phyloP scores from a whole-genome alignment of 1,140 invertebrate genomes.

The Cyrtorhinus lividipennis region DNA sequence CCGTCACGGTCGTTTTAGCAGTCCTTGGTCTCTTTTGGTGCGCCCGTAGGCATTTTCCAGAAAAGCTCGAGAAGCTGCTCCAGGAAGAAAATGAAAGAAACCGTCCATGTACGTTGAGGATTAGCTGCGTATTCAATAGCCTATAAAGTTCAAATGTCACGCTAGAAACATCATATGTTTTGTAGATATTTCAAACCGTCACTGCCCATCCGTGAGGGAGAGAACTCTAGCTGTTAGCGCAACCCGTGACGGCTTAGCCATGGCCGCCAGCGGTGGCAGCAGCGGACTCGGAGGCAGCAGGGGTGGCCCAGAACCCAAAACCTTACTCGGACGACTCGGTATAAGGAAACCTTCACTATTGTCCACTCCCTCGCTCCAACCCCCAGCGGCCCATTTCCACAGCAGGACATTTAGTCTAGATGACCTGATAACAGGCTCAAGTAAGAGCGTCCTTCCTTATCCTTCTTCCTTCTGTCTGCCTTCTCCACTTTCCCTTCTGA shows the following conservation, averaged over 20 bases:
- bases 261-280: slow-evolving; percentile 4
- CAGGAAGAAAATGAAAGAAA: slow-evolving; percentile 58
- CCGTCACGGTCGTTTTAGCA: slow-evolving; percentile 55
- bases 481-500: not conserved
- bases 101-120: slow-evolving; percentile 28
- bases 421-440: slow-evolving; percentile 59
- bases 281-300: slow-evolving; percentile 16
- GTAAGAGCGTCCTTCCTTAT: slow-evolving; percentile 36
- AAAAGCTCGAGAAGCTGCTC: slow-evolving; percentile 66
- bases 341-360: slow-evolving; percentile 59
- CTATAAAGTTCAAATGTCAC: too few relatives aligned
- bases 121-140: too few relatives aligned
- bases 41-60: slow-evolving; percentile 63
- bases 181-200: slow-evolving; percentile 8
- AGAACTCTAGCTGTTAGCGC: not conserved
- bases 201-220: slow-evolving; percentile 7
- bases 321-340: slow-evolving; percentile 56
- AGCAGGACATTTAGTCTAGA: slow-evolving; percentile 60
- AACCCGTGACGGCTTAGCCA: not conserved
- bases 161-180: too few relatives aligned
- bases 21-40: slow-evolving; percentile 62
- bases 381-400: slow-evolving; percentile 39
- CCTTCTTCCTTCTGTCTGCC: slow-evolving; percentile 8
- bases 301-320: slow-evolving; percentile 27
- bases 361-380: slow-evolving; percentile 40